These are phyloP conservation scores for Odocoileus hemionus DNA, from an alignment of 2,113 vertebrate species.

Conservation along the genomic window DNA sequence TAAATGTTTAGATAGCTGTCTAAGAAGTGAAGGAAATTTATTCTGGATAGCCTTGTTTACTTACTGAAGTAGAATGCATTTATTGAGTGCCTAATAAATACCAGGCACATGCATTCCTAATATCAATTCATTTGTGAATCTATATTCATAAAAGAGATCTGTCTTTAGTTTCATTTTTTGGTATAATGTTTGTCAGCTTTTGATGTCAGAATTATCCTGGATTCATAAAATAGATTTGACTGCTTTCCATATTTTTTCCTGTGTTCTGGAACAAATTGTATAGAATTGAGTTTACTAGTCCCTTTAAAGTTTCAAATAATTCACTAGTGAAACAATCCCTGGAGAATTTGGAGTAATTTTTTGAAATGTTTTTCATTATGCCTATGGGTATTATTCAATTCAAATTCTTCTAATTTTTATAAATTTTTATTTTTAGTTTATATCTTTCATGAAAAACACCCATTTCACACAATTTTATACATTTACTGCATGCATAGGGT, in stretches of 20 bases:
- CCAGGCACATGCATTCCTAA: neutral
- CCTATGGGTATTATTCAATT: slow-evolving; percentile 5
- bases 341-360: slow-evolving; percentile 33
- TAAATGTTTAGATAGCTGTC: neutral
- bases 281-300: slow-evolving; percentile 52
- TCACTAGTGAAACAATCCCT: slow-evolving; percentile 42
- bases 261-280: slow-evolving; percentile 62
- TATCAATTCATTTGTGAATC: neutral
- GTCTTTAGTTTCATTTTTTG: slow-evolving; percentile 6
- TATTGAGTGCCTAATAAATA: slow-evolving; percentile 8
- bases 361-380: slow-evolving; percentile 57
- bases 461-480: slow-evolving; percentile 1
- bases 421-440: neutral
- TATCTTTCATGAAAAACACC: slow-evolving; percentile 12
- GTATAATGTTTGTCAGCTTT: slow-evolving; percentile 32
- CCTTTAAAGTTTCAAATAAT: slow-evolving; percentile 62
- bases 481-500: neutral
- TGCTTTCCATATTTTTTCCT: slow-evolving; percentile 26
- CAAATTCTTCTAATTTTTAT: slow-evolving; percentile 49
- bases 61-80: neutral
- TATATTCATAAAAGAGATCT: slow-evolving; percentile 2
- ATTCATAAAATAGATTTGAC: slow-evolving; percentile 48
- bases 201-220: slow-evolving; percentile 42
- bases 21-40: neutral
- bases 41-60: neutral